Conservation (phyloP, 1,140 invertebrate genomes). For the Brevipalpus yothersi region DNA sequence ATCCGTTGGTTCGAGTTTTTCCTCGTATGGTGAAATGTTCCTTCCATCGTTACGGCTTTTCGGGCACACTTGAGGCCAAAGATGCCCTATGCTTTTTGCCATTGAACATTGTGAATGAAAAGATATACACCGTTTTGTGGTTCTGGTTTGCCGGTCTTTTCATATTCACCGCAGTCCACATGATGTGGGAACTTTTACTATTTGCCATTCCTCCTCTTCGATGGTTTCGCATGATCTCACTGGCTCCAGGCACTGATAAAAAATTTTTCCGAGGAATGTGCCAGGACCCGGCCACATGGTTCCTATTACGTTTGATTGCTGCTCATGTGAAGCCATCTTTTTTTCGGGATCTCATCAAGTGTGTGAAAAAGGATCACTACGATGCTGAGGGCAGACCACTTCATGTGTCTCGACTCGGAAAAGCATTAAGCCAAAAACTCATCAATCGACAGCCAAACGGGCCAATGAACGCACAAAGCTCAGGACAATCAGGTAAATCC, state of each 20-base stretch:
- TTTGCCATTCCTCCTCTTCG: not conserved
- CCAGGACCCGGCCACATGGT: not conserved
- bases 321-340: not conserved
- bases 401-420: not conserved
- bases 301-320: not conserved
- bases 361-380: not conserved
- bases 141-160: constrained; percentile 37
- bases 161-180: constrained; percentile 7
- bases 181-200: not conserved
- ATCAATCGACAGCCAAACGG: no score
- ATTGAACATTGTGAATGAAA: constrained; percentile 71
- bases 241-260: not conserved
- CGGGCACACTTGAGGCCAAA: not conserved
- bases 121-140: constrained; percentile 84
- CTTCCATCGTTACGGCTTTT: constrained; percentile 18
- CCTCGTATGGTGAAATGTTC: constrained; percentile 69
- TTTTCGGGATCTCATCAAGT: not conserved
- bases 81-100: constrained; percentile 38
- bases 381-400: not conserved
- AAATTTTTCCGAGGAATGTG: not conserved
- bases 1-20: constrained; percentile 40
- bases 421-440: not conserved
- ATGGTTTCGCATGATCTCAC: not conserved
- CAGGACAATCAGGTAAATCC: no score
- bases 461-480: no score